phyloP scores from a whole-genome alignment of 2,113 vertebrate genomes.

The Synodontis membranacea region DNA sequence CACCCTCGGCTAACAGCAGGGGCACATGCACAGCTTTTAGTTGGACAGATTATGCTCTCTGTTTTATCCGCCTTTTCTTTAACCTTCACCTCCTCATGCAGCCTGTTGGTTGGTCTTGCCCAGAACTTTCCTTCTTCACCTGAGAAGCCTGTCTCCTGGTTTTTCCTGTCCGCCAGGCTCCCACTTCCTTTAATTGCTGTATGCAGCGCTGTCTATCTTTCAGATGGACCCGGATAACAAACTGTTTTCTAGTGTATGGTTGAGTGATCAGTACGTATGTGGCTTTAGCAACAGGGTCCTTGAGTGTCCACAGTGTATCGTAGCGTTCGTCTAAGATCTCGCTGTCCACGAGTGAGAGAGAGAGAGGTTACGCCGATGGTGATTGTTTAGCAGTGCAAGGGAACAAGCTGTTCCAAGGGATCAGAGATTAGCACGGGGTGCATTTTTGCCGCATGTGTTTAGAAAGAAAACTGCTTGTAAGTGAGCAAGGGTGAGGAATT shows the following conservation, averaged over 20 bases:
- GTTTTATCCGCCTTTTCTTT: not conserved
- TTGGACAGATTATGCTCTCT: constrained; percentile 63
- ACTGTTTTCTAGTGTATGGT: not conserved
- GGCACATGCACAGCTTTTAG: constrained; percentile 40
- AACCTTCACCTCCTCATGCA: constrained; percentile 47
- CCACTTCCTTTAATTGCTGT: constrained; percentile 66
- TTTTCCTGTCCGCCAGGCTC: constrained; percentile 62
- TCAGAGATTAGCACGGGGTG: constrained; percentile 70
- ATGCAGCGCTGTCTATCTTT: constrained; percentile 52
- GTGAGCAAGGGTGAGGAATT: constrained; percentile 62
- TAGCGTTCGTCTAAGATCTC: constrained; percentile 67
- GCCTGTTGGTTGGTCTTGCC: constrained; percentile 28
- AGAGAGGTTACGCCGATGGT: constrained; percentile 43
- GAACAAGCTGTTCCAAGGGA: constrained; percentile 74
- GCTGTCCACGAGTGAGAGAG: constrained; percentile 65
- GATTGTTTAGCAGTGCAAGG: constrained; percentile 63
- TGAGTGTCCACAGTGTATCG: constrained; percentile 52
- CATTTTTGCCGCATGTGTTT: constrained; percentile 78
- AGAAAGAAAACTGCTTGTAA: constrained; percentile 68
- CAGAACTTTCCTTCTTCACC: constrained; percentile 42
- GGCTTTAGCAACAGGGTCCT: not conserved
- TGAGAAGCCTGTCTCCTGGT: constrained; percentile 66
- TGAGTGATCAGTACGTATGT: not conserved
- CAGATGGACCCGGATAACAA: not conserved
- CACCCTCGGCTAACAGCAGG: constrained; percentile 43